Conservation (phyloP, 2,113 vertebrate species). For the Serilophus lunatus region DNA sequence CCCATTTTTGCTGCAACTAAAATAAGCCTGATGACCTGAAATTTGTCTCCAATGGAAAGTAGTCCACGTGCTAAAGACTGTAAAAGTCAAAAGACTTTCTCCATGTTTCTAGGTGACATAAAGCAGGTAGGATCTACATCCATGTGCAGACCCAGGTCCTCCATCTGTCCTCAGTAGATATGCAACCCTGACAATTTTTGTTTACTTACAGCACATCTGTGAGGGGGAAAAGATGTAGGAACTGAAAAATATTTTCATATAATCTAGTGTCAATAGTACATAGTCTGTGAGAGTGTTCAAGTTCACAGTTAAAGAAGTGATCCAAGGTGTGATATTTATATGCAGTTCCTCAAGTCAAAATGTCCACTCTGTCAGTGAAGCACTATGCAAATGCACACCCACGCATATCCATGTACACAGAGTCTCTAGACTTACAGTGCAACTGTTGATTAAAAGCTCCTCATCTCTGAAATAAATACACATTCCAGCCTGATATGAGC, state of each 20-base stretch:
- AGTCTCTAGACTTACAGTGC: not conserved
- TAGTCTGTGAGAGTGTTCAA: not conserved
- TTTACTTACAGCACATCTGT: not conserved
- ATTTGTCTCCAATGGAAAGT: not conserved
- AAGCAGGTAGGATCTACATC: not conserved
- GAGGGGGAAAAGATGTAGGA: not conserved
- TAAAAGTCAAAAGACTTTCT: not conserved
- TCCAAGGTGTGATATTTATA: not conserved
- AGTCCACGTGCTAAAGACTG: not conserved
- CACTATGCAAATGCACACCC: not conserved
- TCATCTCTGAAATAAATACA: not conserved
- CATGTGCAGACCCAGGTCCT: not conserved
- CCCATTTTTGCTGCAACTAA: not conserved
- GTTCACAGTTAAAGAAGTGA: not conserved
- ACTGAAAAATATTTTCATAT: not conserved
- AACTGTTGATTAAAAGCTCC: not conserved
- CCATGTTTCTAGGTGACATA: not conserved
- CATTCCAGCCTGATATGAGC: not conserved
- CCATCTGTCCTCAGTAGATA: not conserved
- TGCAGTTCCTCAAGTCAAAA: not conserved
- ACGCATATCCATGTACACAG: not conserved
- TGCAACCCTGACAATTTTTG: not conserved
- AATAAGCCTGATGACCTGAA: not conserved
- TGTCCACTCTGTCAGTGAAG: fast-evolving
- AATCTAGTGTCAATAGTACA: not conserved